Evolutionary conservation across 1,140 invertebrate genomes (phyloP).

Genomic region (Hesperophylax magnus): DNA sequence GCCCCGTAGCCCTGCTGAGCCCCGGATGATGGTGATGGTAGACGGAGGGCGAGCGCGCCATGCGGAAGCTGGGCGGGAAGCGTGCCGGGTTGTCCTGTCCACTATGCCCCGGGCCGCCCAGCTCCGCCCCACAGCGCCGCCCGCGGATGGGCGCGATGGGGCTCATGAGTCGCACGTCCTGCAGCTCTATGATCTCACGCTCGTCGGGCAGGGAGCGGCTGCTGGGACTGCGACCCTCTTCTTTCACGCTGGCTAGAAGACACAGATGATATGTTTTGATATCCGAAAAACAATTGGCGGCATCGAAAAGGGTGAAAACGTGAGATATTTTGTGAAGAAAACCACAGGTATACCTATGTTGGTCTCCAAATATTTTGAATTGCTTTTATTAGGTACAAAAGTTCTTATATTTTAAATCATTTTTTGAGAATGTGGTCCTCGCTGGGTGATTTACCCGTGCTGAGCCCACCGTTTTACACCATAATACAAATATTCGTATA

Average conservation of each 20-base stretch:
- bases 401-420: no score
- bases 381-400: no score
- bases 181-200: conserved; percentile 81
- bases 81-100: conserved; percentile 71
- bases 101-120: not conserved
- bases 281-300: no score
- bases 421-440: no score
- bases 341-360: no score
- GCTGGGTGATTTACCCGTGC: no score
- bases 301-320: no score
- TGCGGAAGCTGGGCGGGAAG: conserved; percentile 86
- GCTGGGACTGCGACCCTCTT: conserved; percentile 53
- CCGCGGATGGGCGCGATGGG: conserved; percentile 86
- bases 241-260: conserved; percentile 19
- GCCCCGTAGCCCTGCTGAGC: conserved; percentile 60
- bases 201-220: conserved; percentile 52
- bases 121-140: conserved; percentile 63
- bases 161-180: conserved; percentile 83
- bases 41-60: conserved; percentile 74
- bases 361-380: no score
- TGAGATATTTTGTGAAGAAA: no score
- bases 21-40: conserved; percentile 44
- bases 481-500: no score
- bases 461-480: no score
- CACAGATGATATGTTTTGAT: no score